These are phyloP conservation scores for Papilio aristodemus DNA, from an alignment of 1,140 invertebrate species.

Conservation along the genomic window DNA sequence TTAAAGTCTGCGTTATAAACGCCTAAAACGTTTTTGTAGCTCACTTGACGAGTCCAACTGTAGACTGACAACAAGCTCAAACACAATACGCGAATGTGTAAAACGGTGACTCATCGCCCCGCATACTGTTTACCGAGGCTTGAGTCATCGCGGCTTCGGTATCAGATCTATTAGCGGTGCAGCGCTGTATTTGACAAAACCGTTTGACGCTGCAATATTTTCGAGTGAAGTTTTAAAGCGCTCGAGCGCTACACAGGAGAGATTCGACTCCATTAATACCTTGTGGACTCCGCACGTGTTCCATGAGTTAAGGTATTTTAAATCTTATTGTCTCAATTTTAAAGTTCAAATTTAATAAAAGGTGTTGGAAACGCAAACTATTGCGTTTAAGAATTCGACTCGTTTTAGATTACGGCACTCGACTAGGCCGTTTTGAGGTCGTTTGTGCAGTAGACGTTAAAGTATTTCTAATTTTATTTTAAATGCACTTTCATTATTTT, in stretches of 20 bases:
- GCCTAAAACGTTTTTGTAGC: slow-evolving; percentile 64
- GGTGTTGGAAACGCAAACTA: slow-evolving; percentile 70
- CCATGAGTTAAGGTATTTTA: slow-evolving; percentile 49
- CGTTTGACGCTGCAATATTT: background rate
- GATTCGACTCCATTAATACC: slow-evolving; percentile 77
- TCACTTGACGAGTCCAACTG: slow-evolving; percentile 74
- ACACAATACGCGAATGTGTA: slow-evolving; percentile 80
- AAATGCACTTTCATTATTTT: slow-evolving; percentile 5
- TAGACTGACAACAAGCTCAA: slow-evolving; percentile 79
- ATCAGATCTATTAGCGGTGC: slow-evolving; percentile 43
- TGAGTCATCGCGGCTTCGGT: slow-evolving; percentile 73
- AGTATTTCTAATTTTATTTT: slow-evolving; percentile 33
- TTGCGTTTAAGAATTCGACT: slow-evolving; percentile 71
- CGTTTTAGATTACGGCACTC: slow-evolving; percentile 71
- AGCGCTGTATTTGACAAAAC: slow-evolving; percentile 21
- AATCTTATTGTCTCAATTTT: slow-evolving; percentile 41
- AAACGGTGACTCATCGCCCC: slow-evolving; percentile 80
- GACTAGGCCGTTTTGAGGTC: slow-evolving; percentile 79
- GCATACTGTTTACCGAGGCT: slow-evolving; percentile 80
- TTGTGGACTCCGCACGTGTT: slow-evolving; percentile 74
- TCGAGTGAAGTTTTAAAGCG: slow-evolving; percentile 51
- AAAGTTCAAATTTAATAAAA: slow-evolving; percentile 45
- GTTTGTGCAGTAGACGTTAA: slow-evolving; percentile 60
- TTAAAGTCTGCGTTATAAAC: slow-evolving; percentile 73
- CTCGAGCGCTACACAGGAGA: slow-evolving; percentile 60